Conservation (phyloP, 2,113 vertebrate species). For the Tychaedon coryphoeus region DNA sequence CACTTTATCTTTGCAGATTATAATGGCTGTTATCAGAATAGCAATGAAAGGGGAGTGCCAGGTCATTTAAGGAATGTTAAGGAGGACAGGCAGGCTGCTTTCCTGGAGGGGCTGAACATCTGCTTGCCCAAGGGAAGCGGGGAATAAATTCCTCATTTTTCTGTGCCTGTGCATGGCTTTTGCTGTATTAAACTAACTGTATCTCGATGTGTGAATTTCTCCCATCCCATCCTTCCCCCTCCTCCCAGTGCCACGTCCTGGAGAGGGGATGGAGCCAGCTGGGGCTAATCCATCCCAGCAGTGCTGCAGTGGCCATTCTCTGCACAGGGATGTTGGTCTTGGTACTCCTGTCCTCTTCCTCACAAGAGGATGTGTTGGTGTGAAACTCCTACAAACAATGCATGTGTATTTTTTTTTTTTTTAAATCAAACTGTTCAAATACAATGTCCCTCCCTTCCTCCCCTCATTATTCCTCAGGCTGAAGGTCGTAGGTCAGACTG, state of each 20-base stretch:
- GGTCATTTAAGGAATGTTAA: background rate
- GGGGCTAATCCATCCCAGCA: background rate
- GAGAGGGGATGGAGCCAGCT: background rate
- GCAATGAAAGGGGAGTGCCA: fast-evolving
- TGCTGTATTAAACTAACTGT: background rate
- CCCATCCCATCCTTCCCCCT: background rate
- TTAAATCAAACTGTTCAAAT: fast-evolving
- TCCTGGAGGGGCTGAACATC: background rate
- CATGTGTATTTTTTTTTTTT: fast-evolving
- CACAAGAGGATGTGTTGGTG: fast-evolving
- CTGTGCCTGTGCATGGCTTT: background rate
- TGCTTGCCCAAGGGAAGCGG: background rate
- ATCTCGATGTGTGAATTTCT: background rate
- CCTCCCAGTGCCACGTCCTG: background rate
- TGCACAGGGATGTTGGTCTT: fast-evolving
- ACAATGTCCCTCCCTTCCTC: fast-evolving
- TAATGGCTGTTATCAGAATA: fast-evolving
- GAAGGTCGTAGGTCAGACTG: background rate
- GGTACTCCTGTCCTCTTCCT: fast-evolving
- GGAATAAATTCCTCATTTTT: background rate
- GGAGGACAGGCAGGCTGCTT: background rate
- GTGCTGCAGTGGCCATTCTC: background rate
- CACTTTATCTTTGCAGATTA: background rate
- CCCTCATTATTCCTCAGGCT: background rate
- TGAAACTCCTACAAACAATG: background rate